Conservation (phyloP, 2,113 vertebrate genomes). For the Carettochelys insculpta region DNA sequence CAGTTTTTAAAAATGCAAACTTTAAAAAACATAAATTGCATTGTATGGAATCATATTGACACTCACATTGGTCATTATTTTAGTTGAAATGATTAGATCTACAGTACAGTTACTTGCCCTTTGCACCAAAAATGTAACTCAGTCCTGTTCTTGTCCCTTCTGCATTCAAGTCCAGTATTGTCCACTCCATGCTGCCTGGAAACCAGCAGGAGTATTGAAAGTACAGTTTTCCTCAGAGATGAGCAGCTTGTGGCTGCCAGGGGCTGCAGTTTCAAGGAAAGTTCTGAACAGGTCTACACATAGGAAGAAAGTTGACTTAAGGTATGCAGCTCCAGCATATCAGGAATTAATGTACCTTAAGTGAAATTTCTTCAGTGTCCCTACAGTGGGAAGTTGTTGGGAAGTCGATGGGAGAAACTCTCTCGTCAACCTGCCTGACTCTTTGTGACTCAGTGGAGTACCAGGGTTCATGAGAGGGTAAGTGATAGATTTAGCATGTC, state of each 20-base stretch:
- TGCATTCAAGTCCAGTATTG: neutral
- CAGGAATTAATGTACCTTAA: no score
- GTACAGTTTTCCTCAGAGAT: neutral
- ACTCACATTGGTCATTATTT: neutral
- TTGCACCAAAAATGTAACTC: neutral
- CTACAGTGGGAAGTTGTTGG: no score
- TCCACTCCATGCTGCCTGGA: neutral
- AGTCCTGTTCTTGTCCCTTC: neutral
- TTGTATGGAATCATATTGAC: neutral
- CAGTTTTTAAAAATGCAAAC: neutral
- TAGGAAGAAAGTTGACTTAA: no score
- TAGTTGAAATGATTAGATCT: neutral
- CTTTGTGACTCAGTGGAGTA: no score
- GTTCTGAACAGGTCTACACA: neutral
- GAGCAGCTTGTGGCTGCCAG: neutral
- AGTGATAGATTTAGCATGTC: no score
- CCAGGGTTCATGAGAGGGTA: no score
- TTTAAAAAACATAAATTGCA: neutral
- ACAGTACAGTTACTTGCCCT: neutral
- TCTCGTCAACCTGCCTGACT: no score
- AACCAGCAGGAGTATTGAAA: neutral
- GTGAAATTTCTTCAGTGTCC: no score
- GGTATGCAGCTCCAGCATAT: no score
- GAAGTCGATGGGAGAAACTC: no score
- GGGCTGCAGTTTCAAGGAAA: neutral